Evolutionary conservation across 1,140 invertebrate genomes (phyloP).

Genomic region (Aphaenogaster rudis): DNA sequence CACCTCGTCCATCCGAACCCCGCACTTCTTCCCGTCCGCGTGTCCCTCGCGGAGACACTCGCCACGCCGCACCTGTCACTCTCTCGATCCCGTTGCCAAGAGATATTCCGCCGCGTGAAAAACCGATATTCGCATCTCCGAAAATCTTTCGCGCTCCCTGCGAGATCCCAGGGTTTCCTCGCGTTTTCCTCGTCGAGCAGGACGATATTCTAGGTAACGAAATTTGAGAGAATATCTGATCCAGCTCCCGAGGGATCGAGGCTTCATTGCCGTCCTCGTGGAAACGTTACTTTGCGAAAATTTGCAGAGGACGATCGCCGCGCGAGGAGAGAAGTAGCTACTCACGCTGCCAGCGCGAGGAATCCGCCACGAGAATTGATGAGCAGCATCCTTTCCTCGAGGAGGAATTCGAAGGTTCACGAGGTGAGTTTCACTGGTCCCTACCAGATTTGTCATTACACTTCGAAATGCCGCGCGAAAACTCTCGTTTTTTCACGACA

Average conservation of each 20-base stretch:
- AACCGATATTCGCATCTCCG: background rate
- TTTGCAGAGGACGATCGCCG: background rate
- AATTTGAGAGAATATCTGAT: constrained; percentile 9
- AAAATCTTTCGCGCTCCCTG: background rate
- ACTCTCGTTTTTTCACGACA: background rate
- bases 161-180: background rate
- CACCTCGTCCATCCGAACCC: background rate
- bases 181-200: background rate
- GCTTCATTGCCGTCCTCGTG: background rate
- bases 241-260: background rate
- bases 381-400: background rate
- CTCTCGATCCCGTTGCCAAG: background rate
- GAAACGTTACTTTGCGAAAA: constrained; percentile 13
- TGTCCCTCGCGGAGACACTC: background rate
- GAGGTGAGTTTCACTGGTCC: constrained; percentile 7
- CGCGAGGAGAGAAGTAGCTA: background rate
- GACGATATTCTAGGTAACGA: background rate
- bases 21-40: background rate
- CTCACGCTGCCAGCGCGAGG: background rate
- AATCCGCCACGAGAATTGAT: background rate
- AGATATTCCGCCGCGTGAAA: background rate
- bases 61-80: background rate
- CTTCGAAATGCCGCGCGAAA: background rate
- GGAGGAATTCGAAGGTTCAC: background rate
- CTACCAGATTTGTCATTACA: background rate